phyloP scores from a whole-genome alignment of 2,797 vertebrate species.

The Masticophis lateralis region DNA sequence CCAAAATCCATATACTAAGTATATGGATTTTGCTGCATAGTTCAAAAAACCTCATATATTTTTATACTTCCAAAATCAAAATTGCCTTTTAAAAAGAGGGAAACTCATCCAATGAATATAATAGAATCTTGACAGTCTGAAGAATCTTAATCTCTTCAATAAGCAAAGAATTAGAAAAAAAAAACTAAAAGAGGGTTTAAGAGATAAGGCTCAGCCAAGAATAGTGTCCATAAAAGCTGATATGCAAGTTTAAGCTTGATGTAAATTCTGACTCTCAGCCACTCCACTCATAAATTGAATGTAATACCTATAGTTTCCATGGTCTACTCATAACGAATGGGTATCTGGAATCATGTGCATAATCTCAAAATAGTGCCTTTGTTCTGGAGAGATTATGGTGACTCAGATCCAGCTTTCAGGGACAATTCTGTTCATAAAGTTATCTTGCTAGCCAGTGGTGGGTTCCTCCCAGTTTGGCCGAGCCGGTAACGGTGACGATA shows the following conservation, averaged over 20 bases:
- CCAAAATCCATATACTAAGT: neutral
- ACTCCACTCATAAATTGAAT: neutral
- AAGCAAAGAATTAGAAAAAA: neutral
- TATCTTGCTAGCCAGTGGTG: neutral
- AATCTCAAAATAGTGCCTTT: neutral
- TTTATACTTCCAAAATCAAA: neutral
- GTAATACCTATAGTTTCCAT: neutral
- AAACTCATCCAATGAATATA: neutral
- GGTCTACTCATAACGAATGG: neutral
- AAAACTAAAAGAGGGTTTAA: neutral
- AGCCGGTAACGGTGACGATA: no score
- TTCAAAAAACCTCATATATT: neutral
- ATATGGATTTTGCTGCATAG: neutral
- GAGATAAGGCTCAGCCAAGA: neutral
- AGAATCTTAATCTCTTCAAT: neutral
- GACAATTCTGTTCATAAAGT: neutral
- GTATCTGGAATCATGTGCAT: neutral
- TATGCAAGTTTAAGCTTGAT: neutral
- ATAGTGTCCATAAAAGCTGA: neutral
- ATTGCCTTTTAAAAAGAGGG: neutral
- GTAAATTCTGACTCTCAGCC: neutral
- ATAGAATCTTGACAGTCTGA: neutral
- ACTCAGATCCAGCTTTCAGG: neutral
- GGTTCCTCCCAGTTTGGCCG: no score
- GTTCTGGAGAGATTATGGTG: neutral